Conservation (phyloP, 2,888 invertebrate genomes). For the Aspidiotus rigidus region DNA sequence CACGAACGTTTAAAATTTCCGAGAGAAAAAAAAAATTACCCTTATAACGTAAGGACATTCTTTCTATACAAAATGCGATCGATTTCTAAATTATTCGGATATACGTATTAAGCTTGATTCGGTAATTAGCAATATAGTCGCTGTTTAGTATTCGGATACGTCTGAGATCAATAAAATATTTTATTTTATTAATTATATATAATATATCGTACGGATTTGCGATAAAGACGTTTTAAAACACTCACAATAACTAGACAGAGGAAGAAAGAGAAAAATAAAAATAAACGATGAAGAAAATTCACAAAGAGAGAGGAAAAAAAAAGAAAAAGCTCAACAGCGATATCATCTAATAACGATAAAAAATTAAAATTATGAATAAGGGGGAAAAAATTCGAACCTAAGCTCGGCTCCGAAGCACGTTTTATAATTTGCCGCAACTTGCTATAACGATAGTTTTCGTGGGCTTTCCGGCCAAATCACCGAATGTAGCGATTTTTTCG, state of each 20-base stretch:
- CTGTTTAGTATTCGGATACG: slow-evolving; percentile 4
- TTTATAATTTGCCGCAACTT: slow-evolving; percentile 56
- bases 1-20: too few relatives aligned
- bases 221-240: neutral
- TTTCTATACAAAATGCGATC: too few relatives aligned
- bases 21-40: too few relatives aligned
- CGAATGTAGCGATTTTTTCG: slow-evolving; percentile 66
- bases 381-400: slow-evolving; percentile 1
- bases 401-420: slow-evolving; percentile 4
- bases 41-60: too few relatives aligned
- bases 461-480: slow-evolving; percentile 68
- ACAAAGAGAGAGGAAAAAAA: neutral
- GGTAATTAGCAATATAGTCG: neutral
- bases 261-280: neutral
- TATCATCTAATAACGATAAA: neutral
- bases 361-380: neutral
- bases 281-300: neutral
- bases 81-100: neutral
- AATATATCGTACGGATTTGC: neutral
- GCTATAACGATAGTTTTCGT: slow-evolving; percentile 63
- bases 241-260: neutral
- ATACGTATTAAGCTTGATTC: neutral
- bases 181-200: neutral
- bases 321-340: slow-evolving; percentile 12
- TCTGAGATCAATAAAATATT: slow-evolving; percentile 12